These are phyloP conservation scores for Margaritifera margaritifera DNA, from an alignment of 2,888 invertebrate genomes.

Conservation along the genomic window DNA sequence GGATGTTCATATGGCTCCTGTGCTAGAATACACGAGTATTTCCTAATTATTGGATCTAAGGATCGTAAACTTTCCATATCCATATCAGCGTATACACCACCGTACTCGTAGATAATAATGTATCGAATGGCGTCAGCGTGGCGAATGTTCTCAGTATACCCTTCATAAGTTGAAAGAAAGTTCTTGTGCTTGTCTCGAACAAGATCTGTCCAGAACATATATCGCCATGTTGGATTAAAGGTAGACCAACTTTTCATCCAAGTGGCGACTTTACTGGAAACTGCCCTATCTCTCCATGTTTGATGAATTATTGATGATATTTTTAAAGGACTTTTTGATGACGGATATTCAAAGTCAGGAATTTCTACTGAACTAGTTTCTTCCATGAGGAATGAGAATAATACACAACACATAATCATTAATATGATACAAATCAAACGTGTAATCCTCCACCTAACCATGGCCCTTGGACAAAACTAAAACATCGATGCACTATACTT, in stretches of 20 bases:
- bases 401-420: no score
- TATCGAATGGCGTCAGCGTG: slow-evolving; percentile 68
- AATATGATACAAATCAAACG: no score
- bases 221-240: slow-evolving; percentile 67
- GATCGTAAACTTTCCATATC: slow-evolving; percentile 65
- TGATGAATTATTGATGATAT: slow-evolving; percentile 55
- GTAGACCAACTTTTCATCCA: slow-evolving; percentile 65
- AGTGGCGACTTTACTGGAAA: slow-evolving; percentile 49
- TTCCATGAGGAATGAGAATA: no score
- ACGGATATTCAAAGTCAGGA: no score
- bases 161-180: slow-evolving; percentile 54
- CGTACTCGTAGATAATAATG: slow-evolving; percentile 65
- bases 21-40: slow-evolving; percentile 59
- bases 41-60: slow-evolving; percentile 48
- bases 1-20: slow-evolving; percentile 66
- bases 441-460: no score
- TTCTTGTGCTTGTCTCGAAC: slow-evolving; percentile 59
- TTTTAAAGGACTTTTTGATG: slow-evolving; percentile 27
- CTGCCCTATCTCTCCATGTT: slow-evolving; percentile 54
- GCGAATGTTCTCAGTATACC: slow-evolving; percentile 59
- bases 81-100: slow-evolving; percentile 69
- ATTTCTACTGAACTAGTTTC: no score
- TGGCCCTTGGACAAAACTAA: no score
- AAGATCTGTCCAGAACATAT: slow-evolving; percentile 70
- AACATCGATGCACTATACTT: no score